Percentiles rank a stretch among this genome's conserved stretches.
These are phyloP conservation scores for Xenotilapia caudafasciata DNA, from an alignment of 2,113 vertebrate genomes.

Conservation along the genomic window DNA sequence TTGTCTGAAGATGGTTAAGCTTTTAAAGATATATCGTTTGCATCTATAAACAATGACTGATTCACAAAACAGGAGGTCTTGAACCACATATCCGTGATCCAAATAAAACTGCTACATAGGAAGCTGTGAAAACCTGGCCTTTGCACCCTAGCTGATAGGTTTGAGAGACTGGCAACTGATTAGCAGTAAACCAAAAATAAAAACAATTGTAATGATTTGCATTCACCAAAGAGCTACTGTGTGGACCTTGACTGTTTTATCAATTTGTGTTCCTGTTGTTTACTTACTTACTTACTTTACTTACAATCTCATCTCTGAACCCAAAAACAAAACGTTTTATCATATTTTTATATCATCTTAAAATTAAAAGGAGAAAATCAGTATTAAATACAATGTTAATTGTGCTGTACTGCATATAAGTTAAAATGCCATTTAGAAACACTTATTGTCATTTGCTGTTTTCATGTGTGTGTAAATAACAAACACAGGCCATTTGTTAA, in stretches of 20 bases:
- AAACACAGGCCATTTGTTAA: background rate
- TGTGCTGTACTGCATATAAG: background rate
- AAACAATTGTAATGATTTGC: background rate
- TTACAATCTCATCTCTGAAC: background rate
- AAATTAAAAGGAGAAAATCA: background rate
- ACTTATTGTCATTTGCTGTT: background rate
- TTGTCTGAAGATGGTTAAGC: background rate
- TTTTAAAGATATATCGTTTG: background rate
- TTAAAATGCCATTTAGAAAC: background rate
- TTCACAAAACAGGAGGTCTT: background rate
- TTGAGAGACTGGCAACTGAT: background rate
- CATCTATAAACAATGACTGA: background rate
- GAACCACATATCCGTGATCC: background rate
- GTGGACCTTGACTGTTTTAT: background rate
- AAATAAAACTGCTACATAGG: background rate
- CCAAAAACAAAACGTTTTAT: background rate
- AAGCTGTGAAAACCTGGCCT: background rate
- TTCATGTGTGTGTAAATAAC: background rate
- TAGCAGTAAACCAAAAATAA: background rate
- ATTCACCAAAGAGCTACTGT: background rate
- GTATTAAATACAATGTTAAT: background rate
- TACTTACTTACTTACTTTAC: background rate
- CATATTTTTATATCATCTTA: background rate
- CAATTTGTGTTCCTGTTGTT: background rate
- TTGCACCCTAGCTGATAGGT: background rate